Percentiles rank a stretch among this genome's conserved stretches.
phyloP scores from a whole-genome alignment of 1,140 invertebrate species.

The Hetaerina americana region DNA sequence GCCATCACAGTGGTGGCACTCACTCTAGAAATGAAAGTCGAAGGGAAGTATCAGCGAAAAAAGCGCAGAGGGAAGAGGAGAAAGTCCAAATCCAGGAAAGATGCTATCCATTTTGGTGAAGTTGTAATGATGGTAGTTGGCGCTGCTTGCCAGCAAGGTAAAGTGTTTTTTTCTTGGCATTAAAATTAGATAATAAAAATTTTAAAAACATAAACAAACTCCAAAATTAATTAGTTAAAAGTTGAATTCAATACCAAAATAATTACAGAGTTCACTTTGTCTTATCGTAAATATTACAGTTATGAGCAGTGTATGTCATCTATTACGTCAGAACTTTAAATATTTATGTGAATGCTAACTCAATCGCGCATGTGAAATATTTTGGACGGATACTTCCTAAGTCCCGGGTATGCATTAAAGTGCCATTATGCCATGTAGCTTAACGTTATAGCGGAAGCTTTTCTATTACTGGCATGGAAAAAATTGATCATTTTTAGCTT shows the following conservation, averaged over 20 bases:
- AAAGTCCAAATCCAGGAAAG: neutral
- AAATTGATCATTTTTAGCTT: too few species aligned
- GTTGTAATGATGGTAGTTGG: neutral
- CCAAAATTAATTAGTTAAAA: neutral
- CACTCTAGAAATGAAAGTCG: neutral
- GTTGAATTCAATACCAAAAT: neutral
- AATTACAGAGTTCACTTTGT: neutral
- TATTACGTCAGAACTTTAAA: too few species aligned
- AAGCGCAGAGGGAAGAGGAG: neutral
- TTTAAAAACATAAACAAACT: neutral
- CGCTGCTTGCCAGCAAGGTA: neutral
- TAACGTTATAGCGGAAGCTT: too few species aligned
- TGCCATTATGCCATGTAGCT: too few species aligned
- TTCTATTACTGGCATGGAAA: too few species aligned
- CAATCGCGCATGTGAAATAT: too few species aligned
- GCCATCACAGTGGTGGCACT: neutral
- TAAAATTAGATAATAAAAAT: neutral
- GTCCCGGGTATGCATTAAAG: too few species aligned
- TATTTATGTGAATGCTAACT: too few species aligned
- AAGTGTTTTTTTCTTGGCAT: neutral
- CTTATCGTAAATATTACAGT: neutral
- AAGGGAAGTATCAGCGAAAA: neutral
- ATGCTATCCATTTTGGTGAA: neutral
- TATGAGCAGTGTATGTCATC: too few species aligned
- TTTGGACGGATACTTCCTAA: too few species aligned